phyloP scores from a whole-genome alignment of 2,113 vertebrate species.

The Spilogale gracilis region DNA sequence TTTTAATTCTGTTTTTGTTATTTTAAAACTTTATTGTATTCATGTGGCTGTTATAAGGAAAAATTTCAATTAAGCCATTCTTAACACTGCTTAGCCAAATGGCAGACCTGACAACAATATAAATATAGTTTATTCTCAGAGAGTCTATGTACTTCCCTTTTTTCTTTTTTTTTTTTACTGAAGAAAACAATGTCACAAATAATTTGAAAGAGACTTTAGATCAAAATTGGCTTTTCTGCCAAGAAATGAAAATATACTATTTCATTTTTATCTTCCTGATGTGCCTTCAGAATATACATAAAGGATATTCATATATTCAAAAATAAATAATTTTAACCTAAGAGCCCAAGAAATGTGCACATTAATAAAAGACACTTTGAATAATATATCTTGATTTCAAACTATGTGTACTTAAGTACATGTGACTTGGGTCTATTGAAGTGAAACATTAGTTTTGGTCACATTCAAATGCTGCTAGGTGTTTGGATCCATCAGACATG shows the following conservation, averaged over 20 bases:
- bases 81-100: not conserved
- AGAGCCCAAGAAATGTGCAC: not conserved
- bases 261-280: not conserved
- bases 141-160: constrained; percentile 54
- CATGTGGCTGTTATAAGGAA: not conserved
- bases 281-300: not conserved
- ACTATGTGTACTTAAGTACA: not conserved
- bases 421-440: not conserved
- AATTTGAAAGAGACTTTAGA: not conserved
- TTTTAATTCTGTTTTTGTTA: constrained; percentile 7
- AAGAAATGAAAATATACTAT: constrained; percentile 15
- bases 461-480: not conserved
- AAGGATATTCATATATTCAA: not conserved
- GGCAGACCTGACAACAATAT: not conserved
- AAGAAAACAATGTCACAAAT: constrained; percentile 63
- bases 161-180: constrained; percentile 9
- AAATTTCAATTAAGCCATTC: not conserved
- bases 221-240: not conserved
- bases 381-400: not conserved
- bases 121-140: constrained; percentile 66
- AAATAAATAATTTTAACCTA: constrained; percentile 12
- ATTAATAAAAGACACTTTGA: not conserved
- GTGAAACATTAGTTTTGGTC: not conserved
- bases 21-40: not conserved
- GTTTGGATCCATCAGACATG: not conserved